Evolutionary conservation across 2,113 vertebrate genomes (phyloP).

Genomic region (Bettongia penicillata): DNA sequence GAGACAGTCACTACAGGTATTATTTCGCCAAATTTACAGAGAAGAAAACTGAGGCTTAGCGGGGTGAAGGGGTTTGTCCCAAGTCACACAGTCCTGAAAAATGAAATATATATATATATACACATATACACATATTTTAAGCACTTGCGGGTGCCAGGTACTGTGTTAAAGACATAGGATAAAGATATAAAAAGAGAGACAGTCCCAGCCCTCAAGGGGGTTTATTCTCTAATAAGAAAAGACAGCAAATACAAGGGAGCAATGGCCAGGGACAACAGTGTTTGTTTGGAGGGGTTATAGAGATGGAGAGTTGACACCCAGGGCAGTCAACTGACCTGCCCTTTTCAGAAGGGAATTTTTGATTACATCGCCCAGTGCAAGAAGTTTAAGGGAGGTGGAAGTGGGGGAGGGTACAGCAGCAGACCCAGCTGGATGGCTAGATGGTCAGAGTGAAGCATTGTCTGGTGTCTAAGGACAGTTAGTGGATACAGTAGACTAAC

Average conservation of each 20-base stretch:
- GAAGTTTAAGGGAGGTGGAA: neutral
- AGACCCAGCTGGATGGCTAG: neutral
- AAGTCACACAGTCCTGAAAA: neutral
- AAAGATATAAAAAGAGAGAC: neutral
- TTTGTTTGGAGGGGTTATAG: neutral
- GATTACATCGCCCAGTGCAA: neutral
- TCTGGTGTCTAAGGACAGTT: neutral
- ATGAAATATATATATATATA: neutral
- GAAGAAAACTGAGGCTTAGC: neutral
- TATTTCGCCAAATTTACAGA: neutral
- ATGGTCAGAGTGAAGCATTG: neutral
- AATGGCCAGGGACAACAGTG: neutral
- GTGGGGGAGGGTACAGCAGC: neutral
- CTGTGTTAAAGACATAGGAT: neutral
- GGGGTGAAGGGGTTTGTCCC: neutral
- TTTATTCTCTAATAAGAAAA: neutral
- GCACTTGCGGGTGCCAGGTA: neutral
- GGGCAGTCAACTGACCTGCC: neutral
- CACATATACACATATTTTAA: neutral
- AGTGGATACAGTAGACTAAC: neutral
- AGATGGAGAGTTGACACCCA: neutral
- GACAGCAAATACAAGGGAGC: neutral
- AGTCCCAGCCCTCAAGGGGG: neutral
- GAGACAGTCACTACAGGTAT: neutral
- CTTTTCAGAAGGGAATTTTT: neutral